Conservation (phyloP, 2,113 vertebrate species). For the Camelus dromedarius region DNA sequence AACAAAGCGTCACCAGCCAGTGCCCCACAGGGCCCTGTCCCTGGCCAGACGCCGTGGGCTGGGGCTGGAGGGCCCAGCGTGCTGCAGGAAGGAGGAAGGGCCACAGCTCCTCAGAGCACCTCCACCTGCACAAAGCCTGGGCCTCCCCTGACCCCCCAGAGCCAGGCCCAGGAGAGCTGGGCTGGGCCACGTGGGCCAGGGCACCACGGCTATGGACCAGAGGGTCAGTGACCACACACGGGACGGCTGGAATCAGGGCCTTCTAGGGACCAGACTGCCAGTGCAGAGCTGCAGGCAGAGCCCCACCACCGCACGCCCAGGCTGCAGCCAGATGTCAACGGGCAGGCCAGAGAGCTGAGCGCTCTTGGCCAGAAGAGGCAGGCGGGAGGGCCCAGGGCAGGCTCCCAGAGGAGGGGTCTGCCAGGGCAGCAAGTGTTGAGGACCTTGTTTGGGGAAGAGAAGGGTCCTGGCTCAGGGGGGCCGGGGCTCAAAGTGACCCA, state of each 20-base stretch:
- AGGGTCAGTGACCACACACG: background rate
- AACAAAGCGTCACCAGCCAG: too few relatives aligned
- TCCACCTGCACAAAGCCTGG: background rate
- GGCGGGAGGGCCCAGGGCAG: background rate
- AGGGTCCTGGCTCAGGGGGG: background rate
- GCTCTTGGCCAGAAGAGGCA: background rate
- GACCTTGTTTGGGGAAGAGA: background rate
- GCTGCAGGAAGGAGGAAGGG: background rate
- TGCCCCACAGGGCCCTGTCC: background rate
- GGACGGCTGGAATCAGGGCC: background rate
- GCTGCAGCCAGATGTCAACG: background rate
- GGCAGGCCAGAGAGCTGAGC: too few relatives aligned
- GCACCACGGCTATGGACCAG: background rate
- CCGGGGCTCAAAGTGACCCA: background rate
- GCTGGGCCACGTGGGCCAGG: rapidly evolving
- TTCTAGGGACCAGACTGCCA: background rate
- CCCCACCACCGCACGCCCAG: background rate
- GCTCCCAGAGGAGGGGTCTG: background rate
- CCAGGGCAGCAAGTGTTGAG: background rate
- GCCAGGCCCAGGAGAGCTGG: background rate
- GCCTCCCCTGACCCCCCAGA: background rate
- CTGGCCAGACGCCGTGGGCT: too few relatives aligned
- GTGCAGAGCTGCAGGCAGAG: background rate
- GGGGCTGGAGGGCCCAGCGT: background rate
- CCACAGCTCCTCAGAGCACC: too few relatives aligned